Evolutionary conservation across 2,113 vertebrate genomes (phyloP), one percentile per base, ranked within the genome.

Genomic region (Pangasianodon gigas): DNA sequence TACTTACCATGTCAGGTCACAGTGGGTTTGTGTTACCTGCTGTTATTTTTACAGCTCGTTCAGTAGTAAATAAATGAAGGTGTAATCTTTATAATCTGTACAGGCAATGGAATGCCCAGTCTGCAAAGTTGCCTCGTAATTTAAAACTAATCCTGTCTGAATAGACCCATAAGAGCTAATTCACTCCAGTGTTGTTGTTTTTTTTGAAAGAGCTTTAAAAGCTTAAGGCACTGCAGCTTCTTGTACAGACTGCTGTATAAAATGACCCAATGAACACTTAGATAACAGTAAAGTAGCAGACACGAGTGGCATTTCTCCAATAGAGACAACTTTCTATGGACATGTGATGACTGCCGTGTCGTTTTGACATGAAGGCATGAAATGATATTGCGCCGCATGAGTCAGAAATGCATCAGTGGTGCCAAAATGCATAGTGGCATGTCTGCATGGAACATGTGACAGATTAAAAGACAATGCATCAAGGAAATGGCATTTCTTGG

Each of bases 111-210:
- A 84, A 62, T 84, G 82, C 11, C 2, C 37, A 29, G 41, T 18
- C 56, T 62, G 24, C 11, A 7, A 44, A 26, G 0, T 26, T 8
- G 81, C 52, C 21, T 41, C n/a, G 82, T 44, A 84, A 84, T 56
- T 16, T 46, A 29, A 84, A 60, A 29, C 82, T 84, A 84, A 84
- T 84, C 82, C 56, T 16, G 56, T 84, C 24, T 84, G 82, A 84
- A 84, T 84, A 62, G 56, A 2, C 14, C 21, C 24, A 16, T 84
- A 46, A 60, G 13, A 62, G 56, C 9, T 29, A 26, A 60, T 83
- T 83, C 18, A 10, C 8, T 21, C 29, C 26, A 26, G 51, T 3
- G 1, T 5, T 32, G 2, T 7, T 32, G 0, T 29, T 8, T 82
- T 8, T 41, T 8, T 7, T 69, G 2, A 19, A 69, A 44, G 2